Evolutionary conservation across 2,797 vertebrate species (phyloP).

Genomic region (Naso thynnoides): DNA sequence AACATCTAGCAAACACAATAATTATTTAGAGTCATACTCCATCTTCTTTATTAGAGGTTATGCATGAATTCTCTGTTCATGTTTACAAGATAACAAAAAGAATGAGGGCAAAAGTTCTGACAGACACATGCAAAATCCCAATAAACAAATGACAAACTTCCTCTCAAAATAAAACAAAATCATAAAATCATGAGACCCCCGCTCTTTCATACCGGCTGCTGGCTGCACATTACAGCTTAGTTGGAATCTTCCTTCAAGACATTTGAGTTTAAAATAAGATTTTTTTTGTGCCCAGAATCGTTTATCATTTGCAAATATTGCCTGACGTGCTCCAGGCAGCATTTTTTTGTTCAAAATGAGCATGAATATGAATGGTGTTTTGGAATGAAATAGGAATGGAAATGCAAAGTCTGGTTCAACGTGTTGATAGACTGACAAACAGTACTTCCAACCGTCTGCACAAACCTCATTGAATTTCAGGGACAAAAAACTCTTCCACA

Average conservation of each 20-base stretch:
- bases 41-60: neutral
- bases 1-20: neutral
- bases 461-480: slow-evolving; percentile 43
- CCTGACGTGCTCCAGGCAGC: slow-evolving; percentile 27
- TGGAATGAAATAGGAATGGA: slow-evolving; percentile 32
- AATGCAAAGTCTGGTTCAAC: slow-evolving; percentile 51
- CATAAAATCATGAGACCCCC: neutral
- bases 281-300: slow-evolving; percentile 1
- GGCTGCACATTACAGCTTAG: neutral
- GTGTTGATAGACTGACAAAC: slow-evolving; percentile 43
- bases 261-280: slow-evolving; percentile 19
- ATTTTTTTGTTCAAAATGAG: slow-evolving; percentile 12
- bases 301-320: slow-evolving; percentile 45
- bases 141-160: neutral
- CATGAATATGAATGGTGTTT: slow-evolving; percentile 47
- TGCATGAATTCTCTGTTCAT: neutral
- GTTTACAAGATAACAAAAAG: neutral
- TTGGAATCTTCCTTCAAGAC: neutral
- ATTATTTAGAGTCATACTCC: neutral
- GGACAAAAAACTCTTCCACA: slow-evolving; percentile 4
- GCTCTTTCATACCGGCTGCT: neutral
- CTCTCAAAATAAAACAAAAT: neutral
- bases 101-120: neutral
- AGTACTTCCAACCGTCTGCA: slow-evolving; percentile 7
- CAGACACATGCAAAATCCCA: neutral